Percentiles rank a stretch among this genome's conserved stretches.
Evolutionary conservation across 2,797 vertebrate species (phyloP).

Genomic region (Macrochelys suwanniensis): DNA sequence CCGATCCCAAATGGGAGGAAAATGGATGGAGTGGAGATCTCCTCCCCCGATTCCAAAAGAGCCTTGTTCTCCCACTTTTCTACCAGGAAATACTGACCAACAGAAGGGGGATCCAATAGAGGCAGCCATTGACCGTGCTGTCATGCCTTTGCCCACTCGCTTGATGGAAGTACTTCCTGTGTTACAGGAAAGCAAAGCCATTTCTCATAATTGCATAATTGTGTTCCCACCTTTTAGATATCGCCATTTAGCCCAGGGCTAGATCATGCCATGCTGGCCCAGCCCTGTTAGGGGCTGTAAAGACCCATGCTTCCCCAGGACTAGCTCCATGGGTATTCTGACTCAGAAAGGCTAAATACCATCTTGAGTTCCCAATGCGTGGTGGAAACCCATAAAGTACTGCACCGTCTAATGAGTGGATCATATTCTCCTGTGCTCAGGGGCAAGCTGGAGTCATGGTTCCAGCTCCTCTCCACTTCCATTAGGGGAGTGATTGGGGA

Average conservation of each 20-base stretch:
- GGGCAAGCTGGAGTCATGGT: neutral
- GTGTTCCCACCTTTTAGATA: rapidly evolving
- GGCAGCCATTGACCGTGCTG: neutral
- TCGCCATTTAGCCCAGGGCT: neutral
- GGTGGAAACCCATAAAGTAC: neutral
- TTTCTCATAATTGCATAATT: neutral
- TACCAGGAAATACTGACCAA: neutral
- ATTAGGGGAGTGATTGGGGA: neutral
- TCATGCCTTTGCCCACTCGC: neutral
- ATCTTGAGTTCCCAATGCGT: neutral
- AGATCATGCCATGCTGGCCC: rapidly evolving
- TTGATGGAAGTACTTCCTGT: neutral
- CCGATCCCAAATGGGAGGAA: neutral
- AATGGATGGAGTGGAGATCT: neutral
- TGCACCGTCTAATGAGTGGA: neutral
- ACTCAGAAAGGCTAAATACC: neutral
- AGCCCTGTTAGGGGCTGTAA: neutral
- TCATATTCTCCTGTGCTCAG: neutral
- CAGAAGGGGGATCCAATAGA: neutral
- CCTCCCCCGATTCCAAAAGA: neutral
- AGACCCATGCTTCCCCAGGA: neutral
- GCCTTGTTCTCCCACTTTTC: neutral
- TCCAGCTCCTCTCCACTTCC: neutral
- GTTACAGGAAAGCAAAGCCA: neutral
- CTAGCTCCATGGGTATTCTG: neutral